These are phyloP conservation scores for Phoebastria nigripes DNA, from an alignment of 2,797 vertebrate genomes.

Conservation along the genomic window DNA sequence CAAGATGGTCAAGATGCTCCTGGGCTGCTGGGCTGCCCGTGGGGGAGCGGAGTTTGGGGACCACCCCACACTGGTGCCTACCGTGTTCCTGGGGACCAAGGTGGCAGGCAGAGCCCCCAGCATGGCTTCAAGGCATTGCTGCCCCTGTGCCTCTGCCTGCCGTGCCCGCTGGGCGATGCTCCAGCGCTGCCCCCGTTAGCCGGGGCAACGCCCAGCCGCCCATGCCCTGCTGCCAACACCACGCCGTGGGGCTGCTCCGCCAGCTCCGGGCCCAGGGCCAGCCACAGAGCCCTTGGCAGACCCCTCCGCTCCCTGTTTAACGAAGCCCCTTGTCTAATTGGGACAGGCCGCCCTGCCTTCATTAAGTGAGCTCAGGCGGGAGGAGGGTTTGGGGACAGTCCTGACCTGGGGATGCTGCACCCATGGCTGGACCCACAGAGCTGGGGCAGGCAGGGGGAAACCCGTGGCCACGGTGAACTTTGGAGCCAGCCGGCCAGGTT, in stretches of 20 bases:
- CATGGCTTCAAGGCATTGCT: neutral
- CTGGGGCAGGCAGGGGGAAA: neutral
- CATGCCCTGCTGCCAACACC: neutral
- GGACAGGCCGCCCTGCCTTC: constrained; percentile 48
- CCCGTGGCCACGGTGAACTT: neutral
- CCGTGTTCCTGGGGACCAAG: rapidly evolving
- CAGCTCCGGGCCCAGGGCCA: constrained; percentile 45
- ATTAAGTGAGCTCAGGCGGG: constrained; percentile 12
- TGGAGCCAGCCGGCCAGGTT: neutral
- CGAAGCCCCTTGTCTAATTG: constrained; percentile 57
- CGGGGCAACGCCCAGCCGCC: neutral
- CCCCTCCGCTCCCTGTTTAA: constrained; percentile 33
- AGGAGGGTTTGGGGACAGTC: neutral
- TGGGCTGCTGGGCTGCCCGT: neutral
- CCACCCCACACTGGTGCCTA: neutral
- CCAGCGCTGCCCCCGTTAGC: neutral
- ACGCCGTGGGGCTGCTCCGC: neutral
- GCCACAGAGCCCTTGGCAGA: constrained; percentile 42
- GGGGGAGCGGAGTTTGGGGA: neutral
- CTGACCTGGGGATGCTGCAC: neutral
- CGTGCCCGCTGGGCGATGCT: neutral
- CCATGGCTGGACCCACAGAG: neutral
- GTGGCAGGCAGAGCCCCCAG: neutral
- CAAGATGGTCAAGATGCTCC: neutral
- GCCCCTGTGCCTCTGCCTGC: neutral